A percentile compares a stretch with the other conserved stretches of the same genome.
Conservation (phyloP, 2,113 vertebrate species). For the Microcebus jonahi region DNA sequence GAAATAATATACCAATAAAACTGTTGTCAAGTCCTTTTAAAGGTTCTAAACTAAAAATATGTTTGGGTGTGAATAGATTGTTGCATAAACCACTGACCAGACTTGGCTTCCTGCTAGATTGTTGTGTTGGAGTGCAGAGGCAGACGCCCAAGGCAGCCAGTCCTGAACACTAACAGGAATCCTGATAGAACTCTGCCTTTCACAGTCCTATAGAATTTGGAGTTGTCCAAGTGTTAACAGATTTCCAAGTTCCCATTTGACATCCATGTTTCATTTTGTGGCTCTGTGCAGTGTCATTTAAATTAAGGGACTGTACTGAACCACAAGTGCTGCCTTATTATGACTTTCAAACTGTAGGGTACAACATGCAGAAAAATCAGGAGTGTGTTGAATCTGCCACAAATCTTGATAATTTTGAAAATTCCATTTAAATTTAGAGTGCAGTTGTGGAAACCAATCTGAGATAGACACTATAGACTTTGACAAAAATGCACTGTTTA, state of each 20-base stretch:
- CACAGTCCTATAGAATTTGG: not conserved
- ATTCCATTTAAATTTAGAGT: constrained; percentile 40
- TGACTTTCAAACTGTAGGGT: not conserved
- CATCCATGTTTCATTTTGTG: constrained; percentile 35
- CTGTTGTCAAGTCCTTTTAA: not conserved
- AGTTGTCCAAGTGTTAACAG: not conserved
- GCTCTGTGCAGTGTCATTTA: constrained; percentile 21
- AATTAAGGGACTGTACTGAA: constrained; percentile 2
- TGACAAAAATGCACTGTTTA: not conserved
- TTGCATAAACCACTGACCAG: not conserved
- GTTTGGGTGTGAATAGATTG: not conserved
- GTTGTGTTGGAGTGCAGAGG: not conserved
- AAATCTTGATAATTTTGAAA: constrained; percentile 43
- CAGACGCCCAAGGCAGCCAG: not conserved
- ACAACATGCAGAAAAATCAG: not conserved
- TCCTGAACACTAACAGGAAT: not conserved
- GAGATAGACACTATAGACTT: not conserved
- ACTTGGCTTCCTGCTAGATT: not conserved
- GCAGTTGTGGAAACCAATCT: constrained; percentile 1
- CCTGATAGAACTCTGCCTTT: not conserved
- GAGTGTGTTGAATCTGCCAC: not conserved
- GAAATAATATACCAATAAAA: not conserved
- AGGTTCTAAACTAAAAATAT: not conserved
- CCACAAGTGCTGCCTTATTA: not conserved
- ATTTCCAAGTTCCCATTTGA: not conserved